These are phyloP conservation scores for Aplysia californica DNA, from an alignment of 1,140 invertebrate genomes.

Conservation along the genomic window DNA sequence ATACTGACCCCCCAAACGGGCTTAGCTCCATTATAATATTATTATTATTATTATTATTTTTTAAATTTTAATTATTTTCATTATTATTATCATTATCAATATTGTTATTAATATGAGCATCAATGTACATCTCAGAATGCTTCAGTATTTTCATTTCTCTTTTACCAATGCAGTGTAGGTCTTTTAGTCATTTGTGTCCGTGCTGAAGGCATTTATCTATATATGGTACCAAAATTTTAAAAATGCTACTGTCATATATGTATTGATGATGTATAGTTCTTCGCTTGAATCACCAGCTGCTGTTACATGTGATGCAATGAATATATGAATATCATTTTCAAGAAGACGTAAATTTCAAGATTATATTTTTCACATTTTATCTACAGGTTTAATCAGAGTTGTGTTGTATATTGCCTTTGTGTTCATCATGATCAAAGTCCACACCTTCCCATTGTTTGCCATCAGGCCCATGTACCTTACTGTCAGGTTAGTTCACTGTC, in stretches of 20 bases:
- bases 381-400: slow-evolving; percentile 80
- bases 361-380: slow-evolving; percentile 11
- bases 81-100: not conserved
- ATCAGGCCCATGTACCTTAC: slow-evolving; percentile 99
- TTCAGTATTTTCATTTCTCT: not conserved
- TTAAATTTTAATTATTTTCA: not conserved
- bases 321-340: no score
- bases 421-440: slow-evolving; percentile 96
- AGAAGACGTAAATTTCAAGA: not conserved
- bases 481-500: slow-evolving; percentile 80
- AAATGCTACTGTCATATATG: no score
- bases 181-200: no score
- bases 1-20: no score
- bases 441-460: slow-evolving; percentile 97
- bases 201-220: no score
- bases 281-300: no score
- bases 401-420: slow-evolving; percentile 95
- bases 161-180: no score
- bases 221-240: no score
- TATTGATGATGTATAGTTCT: no score
- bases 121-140: not conserved
- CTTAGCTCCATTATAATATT: no score
- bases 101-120: not conserved
- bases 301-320: no score
- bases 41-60: no score